Percentiles rank a stretch among this genome's conserved stretches.
Evolutionary conservation across 2,113 vertebrate species (phyloP).

Genomic region (Tiliqua scincoides): DNA sequence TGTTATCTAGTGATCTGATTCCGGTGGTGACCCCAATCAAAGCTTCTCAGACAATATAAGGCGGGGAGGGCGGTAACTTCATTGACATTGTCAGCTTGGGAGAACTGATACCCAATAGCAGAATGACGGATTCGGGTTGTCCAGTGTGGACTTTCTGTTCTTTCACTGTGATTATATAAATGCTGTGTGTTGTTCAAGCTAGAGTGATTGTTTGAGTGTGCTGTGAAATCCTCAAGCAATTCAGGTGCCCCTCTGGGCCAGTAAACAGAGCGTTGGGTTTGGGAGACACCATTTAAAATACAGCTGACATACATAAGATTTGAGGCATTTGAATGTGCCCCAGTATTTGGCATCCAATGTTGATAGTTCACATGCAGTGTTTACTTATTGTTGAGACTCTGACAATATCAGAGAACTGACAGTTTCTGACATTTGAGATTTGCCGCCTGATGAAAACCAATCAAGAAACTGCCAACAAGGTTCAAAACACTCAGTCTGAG

Average conservation of each 20-base stretch:
- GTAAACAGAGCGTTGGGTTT: neutral
- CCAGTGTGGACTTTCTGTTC: too few species aligned
- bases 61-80: neutral
- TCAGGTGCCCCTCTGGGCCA: neutral
- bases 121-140: neutral
- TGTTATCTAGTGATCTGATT: slow-evolving; percentile 22
- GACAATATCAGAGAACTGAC: neutral
- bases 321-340: neutral
- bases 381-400: neutral
- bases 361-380: neutral
- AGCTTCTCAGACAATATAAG: neutral
- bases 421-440: neutral
- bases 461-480: neutral
- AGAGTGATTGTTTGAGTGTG: neutral
- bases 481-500: neutral
- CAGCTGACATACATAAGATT: neutral
- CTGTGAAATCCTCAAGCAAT: neutral
- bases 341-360: too few species aligned
- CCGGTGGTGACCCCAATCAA: slow-evolving; percentile 25
- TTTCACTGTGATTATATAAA: neutral
- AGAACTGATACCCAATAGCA: neutral
- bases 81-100: neutral
- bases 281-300: neutral
- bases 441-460: neutral
- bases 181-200: neutral